Base-by-base conservation (phyloP, 2,113 vertebrate species). In the Agapornis roseicollis region DNA sequence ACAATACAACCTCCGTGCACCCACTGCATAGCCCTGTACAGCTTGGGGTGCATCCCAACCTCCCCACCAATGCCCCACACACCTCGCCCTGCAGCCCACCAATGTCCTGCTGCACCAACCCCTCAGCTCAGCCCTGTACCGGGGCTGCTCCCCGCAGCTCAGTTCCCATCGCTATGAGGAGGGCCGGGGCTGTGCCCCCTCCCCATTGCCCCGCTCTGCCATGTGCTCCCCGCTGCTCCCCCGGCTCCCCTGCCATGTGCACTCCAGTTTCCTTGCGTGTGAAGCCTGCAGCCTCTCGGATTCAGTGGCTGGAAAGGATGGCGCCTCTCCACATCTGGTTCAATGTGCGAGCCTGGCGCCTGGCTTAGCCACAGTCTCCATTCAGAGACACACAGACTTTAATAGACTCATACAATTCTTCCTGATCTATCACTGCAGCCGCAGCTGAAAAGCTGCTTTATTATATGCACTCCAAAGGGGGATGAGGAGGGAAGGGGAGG, bases 261-360 rank as follows among this genome's bases (percentile, higher is more conserved):
- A 86, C 96, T 96, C 96, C 98, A 98, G 98, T 97, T 95, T 96
- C 96, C 96, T 98, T 70, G 98, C 98, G 98, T 98, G 98, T 98
- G 97, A 98, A 96, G 96, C 94, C 97, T 74, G 92, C 96, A 91
- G 93, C 94, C 95, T 79, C 91, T 90, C 94, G 35, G 96, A 94
- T 95, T 95, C 96, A 66, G 97, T 96, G 96, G 97, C 97, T 97
- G 98, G 97, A 92, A 97, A 94, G 94, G 96, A 96, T 96, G 98
- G 98, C 98, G 98, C 98, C 98, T 98, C 97, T 83, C 89, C 98
- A 98, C 98, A 98, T 98, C 98, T 98, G 98, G 98, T 98, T 98
- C 98, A 96, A 92, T 91, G 98, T 97, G 98, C 97, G 97, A 90
- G 96, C 91, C 98, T 98, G 98, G 98, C 98, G 98, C 98, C 98